Evolutionary conservation across 2,888 invertebrate genomes (phyloP), one percentile per base, ranked within the genome.

Genomic region (Nezara viridula): DNA sequence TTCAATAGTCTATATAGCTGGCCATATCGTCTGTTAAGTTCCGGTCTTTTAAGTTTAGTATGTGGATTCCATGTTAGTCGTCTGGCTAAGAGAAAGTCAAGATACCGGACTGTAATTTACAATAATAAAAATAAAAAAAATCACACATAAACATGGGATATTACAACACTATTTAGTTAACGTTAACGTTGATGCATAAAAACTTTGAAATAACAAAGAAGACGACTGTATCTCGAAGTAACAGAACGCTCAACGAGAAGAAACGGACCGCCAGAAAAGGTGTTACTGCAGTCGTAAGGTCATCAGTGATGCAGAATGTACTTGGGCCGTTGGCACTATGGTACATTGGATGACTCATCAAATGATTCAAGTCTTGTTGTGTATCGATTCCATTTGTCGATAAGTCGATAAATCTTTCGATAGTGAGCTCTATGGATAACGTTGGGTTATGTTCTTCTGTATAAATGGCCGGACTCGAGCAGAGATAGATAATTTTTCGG

Each of bases 291-390:
- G 14, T 19, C 81, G n/a, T 81, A n/a, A 44, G 44, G 81, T 81
- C 81, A 81, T 81, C 81, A 81, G 44, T 81, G 81, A 81, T 81
- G 81, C 81, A 81, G 81, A 81, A 44, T 24, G 81, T 44, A 81
- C 44, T 24, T 24, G 6, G 10, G 40, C 40, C 24, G 24, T 32
- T 77, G 32, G 77, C 40, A 40, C 77, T 37, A 73, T 37, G 37
- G 32, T 7, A 6, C 66, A 5, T 7, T 44, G 24, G 44, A 19
- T 81, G 81, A 81, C 44, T 40, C 81, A 81, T 44, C 44, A n/a
- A 47, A 81, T 40, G 44, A n/a, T 44, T 44, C 44, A 81, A 47
- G 44, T 4, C 44, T 44, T 81, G 40, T 81, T 44, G n/a, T 44
- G n/a, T n/a, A 81, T 81, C 81, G 44, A 81, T 81, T 44, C 81